Evolutionary conservation across 1,140 invertebrate genomes (phyloP).

Genomic region (Halesus radiatus): DNA sequence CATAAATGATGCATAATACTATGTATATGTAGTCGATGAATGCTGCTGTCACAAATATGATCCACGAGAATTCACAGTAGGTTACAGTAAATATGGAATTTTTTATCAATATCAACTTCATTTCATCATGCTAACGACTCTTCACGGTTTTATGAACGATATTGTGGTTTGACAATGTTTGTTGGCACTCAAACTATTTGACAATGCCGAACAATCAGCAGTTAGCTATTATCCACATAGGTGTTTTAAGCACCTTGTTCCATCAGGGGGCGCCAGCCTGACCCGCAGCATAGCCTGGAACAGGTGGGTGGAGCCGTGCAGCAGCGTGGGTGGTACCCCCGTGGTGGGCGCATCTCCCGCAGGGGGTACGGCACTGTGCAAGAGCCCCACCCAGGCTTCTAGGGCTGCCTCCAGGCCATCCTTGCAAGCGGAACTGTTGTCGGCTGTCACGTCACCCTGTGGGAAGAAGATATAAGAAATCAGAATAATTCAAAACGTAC

Average conservation of each 20-base stretch:
- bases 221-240: too few species aligned
- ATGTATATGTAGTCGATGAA: not conserved
- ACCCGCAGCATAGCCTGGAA: conserved; percentile 88
- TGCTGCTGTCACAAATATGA: not conserved
- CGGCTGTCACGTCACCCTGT: conserved; percentile 61
- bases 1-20: conserved; percentile 1
- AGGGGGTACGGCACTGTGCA: conserved; percentile 74
- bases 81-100: too few species aligned
- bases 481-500: not conserved
- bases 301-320: conserved; percentile 70
- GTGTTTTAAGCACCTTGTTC: conserved; percentile 70
- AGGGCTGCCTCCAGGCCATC: conserved; percentile 87
- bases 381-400: conserved; percentile 82
- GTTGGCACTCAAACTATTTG: too few species aligned
- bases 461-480: conserved; percentile 37
- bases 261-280: conserved; percentile 86
- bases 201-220: too few species aligned
- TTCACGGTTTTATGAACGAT: too few species aligned
- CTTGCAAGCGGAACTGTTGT: conserved; percentile 79
- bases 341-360: conserved; percentile 68
- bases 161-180: too few species aligned
- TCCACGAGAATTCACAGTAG: not conserved
- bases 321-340: conserved; percentile 69
- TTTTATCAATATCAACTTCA: too few species aligned
- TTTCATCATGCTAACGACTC: too few species aligned